Evolutionary conservation across 1,140 invertebrate genomes (phyloP).

Genomic region (Drosophila nebulosa): DNA sequence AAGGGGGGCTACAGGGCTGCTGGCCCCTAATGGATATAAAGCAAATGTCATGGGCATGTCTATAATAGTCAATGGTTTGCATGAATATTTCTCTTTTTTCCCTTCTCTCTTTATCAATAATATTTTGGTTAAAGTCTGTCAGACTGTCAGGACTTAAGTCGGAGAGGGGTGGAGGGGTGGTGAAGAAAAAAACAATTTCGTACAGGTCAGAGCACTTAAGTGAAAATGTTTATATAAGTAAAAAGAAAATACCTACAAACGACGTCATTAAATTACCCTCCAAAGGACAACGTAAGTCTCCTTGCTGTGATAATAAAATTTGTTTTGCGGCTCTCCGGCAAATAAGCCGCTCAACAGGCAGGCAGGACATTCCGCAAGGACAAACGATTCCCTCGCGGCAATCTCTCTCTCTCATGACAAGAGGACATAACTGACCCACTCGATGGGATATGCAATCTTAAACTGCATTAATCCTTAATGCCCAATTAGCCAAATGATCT

Average conservation of each 20-base stretch:
- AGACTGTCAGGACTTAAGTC: no score
- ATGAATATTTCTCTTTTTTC: background rate
- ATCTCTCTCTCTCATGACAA: background rate
- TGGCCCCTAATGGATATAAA: background rate
- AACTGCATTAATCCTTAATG: slow-evolving; percentile 11
- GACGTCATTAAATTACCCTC: slow-evolving; percentile 50
- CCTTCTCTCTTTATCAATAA: background rate
- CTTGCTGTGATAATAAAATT: slow-evolving; percentile 64
- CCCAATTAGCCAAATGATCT: slow-evolving; percentile 32
- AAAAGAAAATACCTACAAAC: slow-evolving; percentile 45
- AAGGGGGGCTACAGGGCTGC: no score
- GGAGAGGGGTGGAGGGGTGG: background rate
- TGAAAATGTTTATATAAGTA: slow-evolving; percentile 63
- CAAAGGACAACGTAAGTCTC: background rate
- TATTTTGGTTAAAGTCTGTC: background rate
- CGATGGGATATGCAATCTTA: background rate
- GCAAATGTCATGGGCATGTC: background rate
- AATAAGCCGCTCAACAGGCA: slow-evolving; percentile 61
- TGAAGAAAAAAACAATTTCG: background rate
- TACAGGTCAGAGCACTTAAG: slow-evolving; percentile 61
- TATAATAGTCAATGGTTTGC: background rate
- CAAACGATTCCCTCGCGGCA: background rate
- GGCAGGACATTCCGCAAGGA: background rate
- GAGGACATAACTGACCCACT: no score
- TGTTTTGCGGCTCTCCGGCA: slow-evolving; percentile 47